Base-by-base conservation (phyloP, 2,113 vertebrate genomes). In the Datnioides undecimradiatus region DNA sequence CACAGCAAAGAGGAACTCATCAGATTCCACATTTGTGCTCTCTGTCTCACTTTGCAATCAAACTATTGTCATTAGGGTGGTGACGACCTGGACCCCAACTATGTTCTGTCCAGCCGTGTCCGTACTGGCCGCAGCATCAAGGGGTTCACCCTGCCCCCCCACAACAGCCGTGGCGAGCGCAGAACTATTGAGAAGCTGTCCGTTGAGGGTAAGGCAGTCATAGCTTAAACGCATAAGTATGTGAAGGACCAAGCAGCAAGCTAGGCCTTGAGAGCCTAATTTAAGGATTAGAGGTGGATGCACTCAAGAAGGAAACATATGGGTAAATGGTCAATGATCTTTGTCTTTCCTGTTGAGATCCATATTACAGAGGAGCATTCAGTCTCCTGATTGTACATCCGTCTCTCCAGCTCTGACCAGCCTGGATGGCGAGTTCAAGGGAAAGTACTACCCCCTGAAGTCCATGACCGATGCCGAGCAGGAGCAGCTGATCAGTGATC, bases 81-180 rank as follows among this genome's bases (percentile, higher is more conserved):
- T 49, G 96, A 97, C 0, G 97, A 98, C 76, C 91, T 98, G 90
- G 97, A 98, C 91, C 95, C 97, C 88, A 93, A 96, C 94, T 98
- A 98, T 0, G 97, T 98, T 55, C 86, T 97, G 88, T 97, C 96
- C 89, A 97, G 95, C 93, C 96, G 97, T 1, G 97, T 98, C n/a
- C 95, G 97, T 85, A 98, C 97, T 0, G 97, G 97, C n/a, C 96
- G 97, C 69, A 98, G 97, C 94, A 95, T 98, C 92, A 98, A 97
- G 94, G 97, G 96, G 41, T 96, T 96, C 85, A 93, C 96, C 31
- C 94, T 98, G 88, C 97, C 97, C 59, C 97, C 97, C 7, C 97
- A 98, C 94, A 97, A 95, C 94, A 97, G 95, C 94, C 97, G 97
- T 0, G 97, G 96, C 0, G 97, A 98, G 95, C 96, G 96, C 76